These are phyloP conservation scores for Leptopilina drosophilae DNA, from an alignment of 2,888 invertebrate genomes.

Conservation along the genomic window DNA sequence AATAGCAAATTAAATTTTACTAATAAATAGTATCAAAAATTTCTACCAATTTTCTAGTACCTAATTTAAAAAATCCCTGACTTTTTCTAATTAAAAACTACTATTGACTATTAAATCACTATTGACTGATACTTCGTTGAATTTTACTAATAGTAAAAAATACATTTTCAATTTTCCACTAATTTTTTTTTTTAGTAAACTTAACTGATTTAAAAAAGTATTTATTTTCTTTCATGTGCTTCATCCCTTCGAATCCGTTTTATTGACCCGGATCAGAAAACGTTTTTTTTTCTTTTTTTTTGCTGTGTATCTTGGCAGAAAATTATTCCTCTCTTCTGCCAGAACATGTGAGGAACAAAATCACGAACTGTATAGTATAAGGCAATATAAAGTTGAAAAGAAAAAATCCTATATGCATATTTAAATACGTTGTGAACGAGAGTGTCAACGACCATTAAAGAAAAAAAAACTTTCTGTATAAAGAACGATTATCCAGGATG, in stretches of 20 bases:
- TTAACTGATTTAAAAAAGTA: too few relatives aligned
- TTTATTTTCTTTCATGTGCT: neutral
- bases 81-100: too few relatives aligned
- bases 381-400: slow-evolving; percentile 5
- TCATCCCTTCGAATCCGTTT: too few relatives aligned
- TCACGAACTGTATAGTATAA: slow-evolving; percentile 9
- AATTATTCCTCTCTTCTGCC: neutral
- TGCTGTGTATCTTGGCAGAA: neutral
- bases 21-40: too few relatives aligned
- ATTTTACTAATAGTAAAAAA: too few relatives aligned
- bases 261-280: neutral
- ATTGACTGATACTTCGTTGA: too few relatives aligned
- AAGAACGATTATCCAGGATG: slow-evolving; percentile 28
- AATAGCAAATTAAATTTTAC: too few relatives aligned
- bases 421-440: slow-evolving; percentile 12
- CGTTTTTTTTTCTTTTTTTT: neutral
- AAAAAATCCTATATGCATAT: slow-evolving; percentile 11
- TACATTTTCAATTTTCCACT: too few relatives aligned
- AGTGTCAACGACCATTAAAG: slow-evolving; percentile 19
- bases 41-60: too few relatives aligned
- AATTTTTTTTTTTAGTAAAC: too few relatives aligned
- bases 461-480: slow-evolving; percentile 3
- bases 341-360: slow-evolving; percentile 23
- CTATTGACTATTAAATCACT: too few relatives aligned
- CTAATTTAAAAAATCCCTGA: too few relatives aligned